phyloP scores from a whole-genome alignment of 2,113 vertebrate genomes.

The Aphelocoma coerulescens region DNA sequence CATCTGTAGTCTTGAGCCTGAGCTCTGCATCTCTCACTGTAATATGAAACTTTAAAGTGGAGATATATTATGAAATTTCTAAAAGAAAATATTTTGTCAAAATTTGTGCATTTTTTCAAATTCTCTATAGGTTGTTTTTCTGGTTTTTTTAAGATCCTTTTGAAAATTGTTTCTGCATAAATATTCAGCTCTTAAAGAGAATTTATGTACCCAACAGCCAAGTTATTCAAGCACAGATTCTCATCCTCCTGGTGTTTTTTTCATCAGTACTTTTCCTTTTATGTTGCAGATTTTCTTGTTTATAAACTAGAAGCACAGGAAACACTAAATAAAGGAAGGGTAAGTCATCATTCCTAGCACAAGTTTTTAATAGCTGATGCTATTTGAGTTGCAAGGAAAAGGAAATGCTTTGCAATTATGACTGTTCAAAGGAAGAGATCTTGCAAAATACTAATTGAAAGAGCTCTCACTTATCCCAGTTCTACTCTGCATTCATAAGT shows the following conservation, averaged over 20 bases:
- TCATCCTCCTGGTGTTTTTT: neutral
- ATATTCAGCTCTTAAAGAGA: neutral
- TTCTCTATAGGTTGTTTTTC: rapidly evolving
- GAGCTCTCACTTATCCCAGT: neutral
- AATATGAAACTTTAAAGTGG: neutral
- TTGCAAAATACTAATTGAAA: slow-evolving; percentile 7
- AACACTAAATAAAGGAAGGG: slow-evolving; percentile 96
- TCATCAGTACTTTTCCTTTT: slow-evolving; percentile 1
- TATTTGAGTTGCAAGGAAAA: neutral
- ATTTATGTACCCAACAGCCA: neutral
- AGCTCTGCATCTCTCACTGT: neutral
- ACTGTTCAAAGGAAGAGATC: neutral
- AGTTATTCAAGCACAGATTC: neutral
- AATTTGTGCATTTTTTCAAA: neutral
- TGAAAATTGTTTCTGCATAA: neutral
- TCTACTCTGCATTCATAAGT: neutral
- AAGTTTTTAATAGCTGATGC: neutral
- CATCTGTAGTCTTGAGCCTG: neutral
- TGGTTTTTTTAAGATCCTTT: neutral
- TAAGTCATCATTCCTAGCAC: slow-evolving; percentile 63
- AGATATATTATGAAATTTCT: neutral
- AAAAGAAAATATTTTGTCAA: neutral
- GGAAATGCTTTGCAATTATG: slow-evolving; percentile 14
- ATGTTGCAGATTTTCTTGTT: slow-evolving; percentile 88
- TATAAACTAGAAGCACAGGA: slow-evolving; percentile 96